A percentile compares a stretch with the other conserved stretches of the same genome.
Evolutionary conservation across 2,888 invertebrate species (phyloP).

Genomic region (Apamea epomidion): DNA sequence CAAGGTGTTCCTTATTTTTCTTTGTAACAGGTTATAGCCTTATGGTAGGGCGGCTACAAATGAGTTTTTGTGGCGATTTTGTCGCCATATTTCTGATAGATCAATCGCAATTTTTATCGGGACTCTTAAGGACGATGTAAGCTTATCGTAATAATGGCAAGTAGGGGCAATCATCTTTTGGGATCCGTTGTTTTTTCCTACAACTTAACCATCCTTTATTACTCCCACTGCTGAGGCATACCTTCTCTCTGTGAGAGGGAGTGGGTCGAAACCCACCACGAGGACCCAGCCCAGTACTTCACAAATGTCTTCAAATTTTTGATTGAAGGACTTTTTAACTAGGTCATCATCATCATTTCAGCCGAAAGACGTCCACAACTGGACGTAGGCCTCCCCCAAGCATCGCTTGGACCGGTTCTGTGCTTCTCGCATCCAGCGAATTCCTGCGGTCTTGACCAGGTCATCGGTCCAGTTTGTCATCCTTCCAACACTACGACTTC

Average conservation of each 20-base stretch:
- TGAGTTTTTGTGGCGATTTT: neutral
- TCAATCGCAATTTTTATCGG: neutral
- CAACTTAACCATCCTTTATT: neutral
- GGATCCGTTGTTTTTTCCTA: neutral
- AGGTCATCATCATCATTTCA: too few species aligned
- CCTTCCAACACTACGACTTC: too few species aligned
- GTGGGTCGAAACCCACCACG: neutral
- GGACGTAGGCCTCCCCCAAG: too few species aligned
- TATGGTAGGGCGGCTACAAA: slow-evolving; percentile 12
- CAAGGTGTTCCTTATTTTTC: slow-evolving; percentile 53
- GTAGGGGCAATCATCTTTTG: neutral
- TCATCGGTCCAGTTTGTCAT: too few species aligned
- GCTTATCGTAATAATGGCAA: slow-evolving; percentile 1
- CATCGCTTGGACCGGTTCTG: too few species aligned
- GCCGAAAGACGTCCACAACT: too few species aligned
- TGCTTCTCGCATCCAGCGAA: too few species aligned
- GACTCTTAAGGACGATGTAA: neutral
- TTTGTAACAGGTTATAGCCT: slow-evolving; percentile 32
- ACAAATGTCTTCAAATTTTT: too few species aligned
- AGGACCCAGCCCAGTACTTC: too few species aligned
- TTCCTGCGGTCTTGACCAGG: too few species aligned
- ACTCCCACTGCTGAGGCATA: too few species aligned
- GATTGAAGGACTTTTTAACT: neutral
- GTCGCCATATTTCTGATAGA: neutral
- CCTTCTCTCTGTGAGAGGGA: neutral